Evolutionary conservation across 2,797 vertebrate genomes (phyloP), one percentile per base, ranked within the genome.

Genomic region (Pampus argenteus): DNA sequence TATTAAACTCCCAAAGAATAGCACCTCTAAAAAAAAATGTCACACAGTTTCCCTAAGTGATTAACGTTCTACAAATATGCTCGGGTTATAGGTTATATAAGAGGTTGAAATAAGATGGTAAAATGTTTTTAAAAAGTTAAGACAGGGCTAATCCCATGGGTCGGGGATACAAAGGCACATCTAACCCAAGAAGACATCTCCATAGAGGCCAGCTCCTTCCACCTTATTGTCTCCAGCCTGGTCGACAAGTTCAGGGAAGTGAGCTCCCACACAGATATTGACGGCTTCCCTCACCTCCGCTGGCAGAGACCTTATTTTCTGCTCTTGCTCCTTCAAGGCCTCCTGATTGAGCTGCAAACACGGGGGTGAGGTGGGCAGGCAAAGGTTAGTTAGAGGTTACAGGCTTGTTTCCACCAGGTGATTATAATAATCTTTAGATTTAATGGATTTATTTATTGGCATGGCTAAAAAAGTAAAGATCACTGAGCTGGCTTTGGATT

Each of bases 331-430:
- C 0, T 80, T 82, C 79, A 88, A 79, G 0, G 92, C 94, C 36
- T 96, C 93, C 85, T 94, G 93, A 77, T 95, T 96, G 68, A 97
- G 94, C 98, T 99, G 91, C 71, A 52, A 34, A 80, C 48, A 85
- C 42, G 79, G 22, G 26, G n/a, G n/a, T n/a, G n/a, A n/a, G n/a
- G n/a, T n/a, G n/a, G n/a, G n/a, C n/a, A 29, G 25, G 34, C 67
- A 85, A 67, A 83, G 51, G 45, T 74, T 58, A 75, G 66, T 54
- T 25, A 36, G n/a, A 83, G 44, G 58, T 22, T 26, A 65, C 5
- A 54, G 22, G 18, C 25, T 79, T 36, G 61, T 42, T 2, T 63
- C 38, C 4, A 29, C 26, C 54, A 59, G 50, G 29, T 63, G 36
- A 59, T 76, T 62, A 67, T 63, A 57, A 57, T 71, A 67, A 69